These are phyloP conservation scores for Drosophila infuscata DNA, from an alignment of 2,888 invertebrate species.

Conservation along the genomic window DNA sequence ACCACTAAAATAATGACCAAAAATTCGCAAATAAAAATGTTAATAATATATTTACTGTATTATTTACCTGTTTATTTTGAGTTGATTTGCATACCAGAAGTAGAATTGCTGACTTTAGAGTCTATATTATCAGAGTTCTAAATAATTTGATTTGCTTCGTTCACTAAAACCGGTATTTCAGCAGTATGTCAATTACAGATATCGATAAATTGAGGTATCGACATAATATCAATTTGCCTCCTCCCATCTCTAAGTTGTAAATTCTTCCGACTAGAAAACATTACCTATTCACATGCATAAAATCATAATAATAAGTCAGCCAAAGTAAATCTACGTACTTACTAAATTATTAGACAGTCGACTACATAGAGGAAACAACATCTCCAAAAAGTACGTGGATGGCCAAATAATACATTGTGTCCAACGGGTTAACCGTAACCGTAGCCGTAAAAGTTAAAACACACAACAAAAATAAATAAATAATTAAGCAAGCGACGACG, in stretches of 20 bases:
- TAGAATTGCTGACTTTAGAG: neutral
- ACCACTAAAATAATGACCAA: neutral
- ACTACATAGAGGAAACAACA: neutral
- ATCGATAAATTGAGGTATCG: neutral
- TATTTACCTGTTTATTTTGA: neutral
- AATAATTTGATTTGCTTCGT: neutral
- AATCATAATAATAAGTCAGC: neutral
- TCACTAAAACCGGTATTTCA: neutral
- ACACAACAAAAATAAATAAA: constrained; percentile 11
- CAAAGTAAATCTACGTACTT: constrained; percentile 3
- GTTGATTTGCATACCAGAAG: neutral
- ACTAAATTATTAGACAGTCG: neutral
- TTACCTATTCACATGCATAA: constrained; percentile 1
- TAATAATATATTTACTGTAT: neutral
- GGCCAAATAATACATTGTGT: constrained; percentile 22
- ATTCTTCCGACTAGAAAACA: constrained; percentile 43
- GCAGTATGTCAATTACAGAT: neutral
- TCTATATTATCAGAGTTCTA: neutral
- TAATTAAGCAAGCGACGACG: constrained; percentile 4
- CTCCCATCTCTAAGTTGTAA: constrained; percentile 20
- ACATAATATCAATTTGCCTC: neutral
- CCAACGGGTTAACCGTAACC: constrained; percentile 15
- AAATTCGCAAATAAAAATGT: neutral
- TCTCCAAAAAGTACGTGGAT: constrained; percentile 6
- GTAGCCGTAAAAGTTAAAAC: constrained; percentile 4